A percentile compares a stretch with the other conserved stretches of the same genome.
These are phyloP conservation scores for Morus bassanus DNA, from an alignment of 2,797 vertebrate genomes.

Conservation along the genomic window DNA sequence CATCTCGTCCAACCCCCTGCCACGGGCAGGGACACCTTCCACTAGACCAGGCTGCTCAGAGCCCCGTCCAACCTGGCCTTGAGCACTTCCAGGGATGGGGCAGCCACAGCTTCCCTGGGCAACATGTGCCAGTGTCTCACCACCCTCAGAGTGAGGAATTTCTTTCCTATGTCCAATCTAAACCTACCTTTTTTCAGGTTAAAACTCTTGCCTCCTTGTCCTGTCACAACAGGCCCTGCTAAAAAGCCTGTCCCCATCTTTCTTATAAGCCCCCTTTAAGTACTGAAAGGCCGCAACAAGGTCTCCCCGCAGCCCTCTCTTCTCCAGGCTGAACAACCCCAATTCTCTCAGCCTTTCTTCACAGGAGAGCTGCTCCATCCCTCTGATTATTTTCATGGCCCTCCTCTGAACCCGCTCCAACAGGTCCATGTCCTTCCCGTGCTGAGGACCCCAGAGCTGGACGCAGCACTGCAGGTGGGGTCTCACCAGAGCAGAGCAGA, in stretches of 20 bases:
- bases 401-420: rapidly evolving
- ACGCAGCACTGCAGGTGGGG: rapidly evolving
- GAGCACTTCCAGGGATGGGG: not conserved
- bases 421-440: not conserved
- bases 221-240: rapidly evolving
- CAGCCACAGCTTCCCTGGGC: rapidly evolving
- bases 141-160: too few relatives aligned
- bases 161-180: too few relatives aligned
- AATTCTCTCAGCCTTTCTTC: not conserved
- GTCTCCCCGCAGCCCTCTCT: not conserved
- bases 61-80: not conserved
- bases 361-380: rapidly evolving
- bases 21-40: rapidly evolving
- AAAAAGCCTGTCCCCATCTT: not conserved
- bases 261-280: rapidly evolving
- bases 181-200: not conserved
- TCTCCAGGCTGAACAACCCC: not conserved
- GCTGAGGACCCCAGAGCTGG: rapidly evolving
- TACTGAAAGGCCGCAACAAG: too few relatives aligned
- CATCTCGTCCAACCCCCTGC: rapidly evolving
- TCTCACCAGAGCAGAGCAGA: rapidly evolving
- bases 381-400: rapidly evolving
- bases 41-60: rapidly evolving
- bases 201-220: rapidly evolving
- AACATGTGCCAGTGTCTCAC: too few relatives aligned